Evolutionary conservation across 2,888 invertebrate genomes (phyloP), one percentile per base, ranked within the genome.

Genomic region (Hypomecis atomaria): DNA sequence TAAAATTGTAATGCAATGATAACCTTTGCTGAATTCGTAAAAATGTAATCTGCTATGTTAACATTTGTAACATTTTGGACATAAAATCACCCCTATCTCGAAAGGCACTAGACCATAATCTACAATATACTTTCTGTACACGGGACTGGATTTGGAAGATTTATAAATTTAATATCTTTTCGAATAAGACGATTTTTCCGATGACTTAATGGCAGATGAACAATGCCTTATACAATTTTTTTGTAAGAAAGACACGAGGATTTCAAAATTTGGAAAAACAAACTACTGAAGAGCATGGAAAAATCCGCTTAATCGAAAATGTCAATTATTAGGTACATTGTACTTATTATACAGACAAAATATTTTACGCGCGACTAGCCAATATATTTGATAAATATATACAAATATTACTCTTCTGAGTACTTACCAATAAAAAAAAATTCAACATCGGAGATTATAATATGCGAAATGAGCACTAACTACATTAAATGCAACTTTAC

Each of bases 81-180:
- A 77, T 78, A 82, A 84, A 87, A 86, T 85, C 86, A 90, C 86
- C 48, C 80, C 86, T 89, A 87, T 80, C 79, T 79, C 82, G 82
- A 83, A 92, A 92, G 91, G 91, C 91, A 91, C 91, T 91, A 90
- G 84, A 88, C 88, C 87, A 88, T 90, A 90, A 82, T 81, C 89
- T 90, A 91, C 87, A 64, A 87, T 89, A 88, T 74, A 85, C 83
- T 88, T 84, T 90, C 86, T 90, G 86, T 90, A 89, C 85, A 85
- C 71, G 73, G 78, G 75, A 76, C 75, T 79, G 76, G 76, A 78
- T 80, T 78, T 79, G 72, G 74, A 78, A 78, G 69, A 78, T 71
- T 71, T 69, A 73, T 40, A 43, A 23, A 23, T 1, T 23, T 43
- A 6, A 10, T 40, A 45, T 42, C 34, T 34, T 59, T 36, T 43